Evolutionary conservation across 2,113 vertebrate species (phyloP).

Genomic region (Amia ocellicauda): DNA sequence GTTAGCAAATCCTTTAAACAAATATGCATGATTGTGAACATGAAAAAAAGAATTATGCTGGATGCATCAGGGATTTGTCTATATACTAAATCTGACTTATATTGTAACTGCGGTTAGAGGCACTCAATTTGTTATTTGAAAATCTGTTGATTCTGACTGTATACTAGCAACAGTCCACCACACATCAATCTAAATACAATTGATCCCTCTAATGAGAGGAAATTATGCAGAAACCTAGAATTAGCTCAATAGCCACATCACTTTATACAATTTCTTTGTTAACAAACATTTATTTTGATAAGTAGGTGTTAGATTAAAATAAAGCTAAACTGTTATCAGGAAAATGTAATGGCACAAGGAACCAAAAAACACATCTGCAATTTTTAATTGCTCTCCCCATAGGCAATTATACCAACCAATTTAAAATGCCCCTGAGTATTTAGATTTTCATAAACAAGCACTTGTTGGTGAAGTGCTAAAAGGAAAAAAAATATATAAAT

Average conservation of each 20-base stretch:
- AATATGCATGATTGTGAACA: too few species aligned
- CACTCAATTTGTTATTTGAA: too few species aligned
- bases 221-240: slow-evolving; percentile 53
- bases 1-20: too few species aligned
- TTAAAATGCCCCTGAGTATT: background rate
- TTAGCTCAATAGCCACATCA: slow-evolving; percentile 55
- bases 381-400: slow-evolving; percentile 34
- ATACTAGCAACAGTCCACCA: too few species aligned
- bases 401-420: slow-evolving; percentile 16
- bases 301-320: slow-evolving; percentile 58
- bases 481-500: background rate
- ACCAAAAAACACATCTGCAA: slow-evolving; percentile 32
- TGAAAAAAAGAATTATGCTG: too few species aligned
- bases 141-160: too few species aligned
- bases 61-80: too few species aligned
- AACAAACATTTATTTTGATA: slow-evolving; percentile 39
- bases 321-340: slow-evolving; percentile 51
- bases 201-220: slow-evolving; percentile 51
- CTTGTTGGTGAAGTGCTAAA: background rate
- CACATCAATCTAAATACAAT: too few species aligned
- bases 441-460: background rate
- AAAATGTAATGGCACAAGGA: slow-evolving; percentile 42
- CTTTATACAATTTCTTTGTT: background rate
- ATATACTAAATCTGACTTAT: too few species aligned
- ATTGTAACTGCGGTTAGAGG: too few species aligned